Evolutionary conservation across 2,888 invertebrate species (phyloP).

Genomic region (Coleophora deauratella): DNA sequence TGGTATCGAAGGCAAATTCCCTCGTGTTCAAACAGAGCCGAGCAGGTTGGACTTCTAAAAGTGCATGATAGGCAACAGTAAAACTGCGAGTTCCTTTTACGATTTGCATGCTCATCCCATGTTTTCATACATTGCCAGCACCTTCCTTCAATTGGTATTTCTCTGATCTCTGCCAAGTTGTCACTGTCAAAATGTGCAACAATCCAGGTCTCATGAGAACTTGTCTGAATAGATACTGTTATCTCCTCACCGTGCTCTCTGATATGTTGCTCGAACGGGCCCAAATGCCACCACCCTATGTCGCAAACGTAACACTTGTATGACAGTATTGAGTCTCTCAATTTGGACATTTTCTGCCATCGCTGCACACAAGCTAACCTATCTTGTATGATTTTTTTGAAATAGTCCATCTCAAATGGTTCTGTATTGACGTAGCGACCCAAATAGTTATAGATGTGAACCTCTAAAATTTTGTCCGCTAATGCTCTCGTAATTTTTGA

Average conservation of each 20-base stretch:
- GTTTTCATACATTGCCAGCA: constrained; percentile 33
- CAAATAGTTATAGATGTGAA: constrained; percentile 23
- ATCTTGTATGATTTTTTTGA: constrained; percentile 18
- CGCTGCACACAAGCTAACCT: constrained; percentile 21
- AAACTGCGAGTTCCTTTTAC: rapidly evolving
- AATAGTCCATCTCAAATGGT: rapidly evolving
- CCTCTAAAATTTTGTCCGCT: constrained; percentile 23
- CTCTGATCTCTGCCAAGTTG: too few species aligned
- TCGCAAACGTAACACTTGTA: constrained; percentile 45
- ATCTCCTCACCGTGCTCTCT: constrained; percentile 7
- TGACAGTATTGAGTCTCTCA: constrained; percentile 23
- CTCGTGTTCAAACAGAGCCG: constrained; percentile 12
- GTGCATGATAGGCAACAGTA: constrained; percentile 23
- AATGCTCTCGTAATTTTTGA: constrained; percentile 6
- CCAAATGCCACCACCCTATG: constrained; percentile 35
- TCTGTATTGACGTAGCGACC: constrained; percentile 8
- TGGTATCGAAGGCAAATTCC: constrained; percentile 10
- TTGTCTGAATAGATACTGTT: constrained; percentile 14
- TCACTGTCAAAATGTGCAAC: constrained; percentile 17
- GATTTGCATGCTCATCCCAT: constrained; percentile 12
- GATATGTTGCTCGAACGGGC: constrained; percentile 32
- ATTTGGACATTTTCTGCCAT: constrained; percentile 14
- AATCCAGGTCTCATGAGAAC: constrained; percentile 22
- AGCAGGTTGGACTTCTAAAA: constrained; percentile 20
- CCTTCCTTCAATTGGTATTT: constrained; percentile 15